Base-by-base conservation (phyloP, 1,140 invertebrate genomes). In the Pseudomyrmex gracilis region DNA sequence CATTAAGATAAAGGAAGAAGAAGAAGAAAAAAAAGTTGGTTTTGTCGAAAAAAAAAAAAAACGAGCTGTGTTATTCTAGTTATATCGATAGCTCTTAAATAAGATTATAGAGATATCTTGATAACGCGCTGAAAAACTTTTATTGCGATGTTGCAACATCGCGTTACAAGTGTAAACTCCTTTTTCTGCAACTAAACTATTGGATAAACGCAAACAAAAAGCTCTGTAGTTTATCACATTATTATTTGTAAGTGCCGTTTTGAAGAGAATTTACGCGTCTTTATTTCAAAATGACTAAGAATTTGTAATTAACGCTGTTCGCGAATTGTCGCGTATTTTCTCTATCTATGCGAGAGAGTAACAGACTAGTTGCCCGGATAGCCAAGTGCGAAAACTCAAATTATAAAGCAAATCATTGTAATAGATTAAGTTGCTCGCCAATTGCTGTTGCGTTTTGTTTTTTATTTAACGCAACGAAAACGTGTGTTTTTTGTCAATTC, bases 31-130 rank as follows among this genome's bases (percentile, higher is more conserved):
- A 78, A 68, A 34, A 5, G 10, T 78, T 78, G 20, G 57, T 58
- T 68, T 78, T 47, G 45, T 80, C 53, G 53, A 55, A 80, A 43
- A 34, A 34, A 71, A 34, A 15, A 47, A 55, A 80, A 43, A 71
- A 34, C n/a, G 20, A 80, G 53, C 66, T 77, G 74, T 77, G 73
- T 77, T 77, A 67, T 67, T 45, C 22, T 68, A 68, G n/a, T 77
- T 67, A 67, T 63, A 9, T 10, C 34, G 73, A 17, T 77, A 66
- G 12, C 24, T 77, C 22, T 66, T 66, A n/a, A 55, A 77, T 66
- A 3, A 55, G 15, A 77, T 77, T 53, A 47, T 53, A 47, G n/a
- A 57, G 10, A 57, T 57, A 57, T 58, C 15, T 57, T n/a, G 7
- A 13, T 51, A 68, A 51, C 47, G 22, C 15, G 34, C 47, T 78